Percentiles rank a stretch among this genome's conserved stretches.
Conservation (phyloP, 2,797 vertebrate species). For the Neoniphon sammara region DNA sequence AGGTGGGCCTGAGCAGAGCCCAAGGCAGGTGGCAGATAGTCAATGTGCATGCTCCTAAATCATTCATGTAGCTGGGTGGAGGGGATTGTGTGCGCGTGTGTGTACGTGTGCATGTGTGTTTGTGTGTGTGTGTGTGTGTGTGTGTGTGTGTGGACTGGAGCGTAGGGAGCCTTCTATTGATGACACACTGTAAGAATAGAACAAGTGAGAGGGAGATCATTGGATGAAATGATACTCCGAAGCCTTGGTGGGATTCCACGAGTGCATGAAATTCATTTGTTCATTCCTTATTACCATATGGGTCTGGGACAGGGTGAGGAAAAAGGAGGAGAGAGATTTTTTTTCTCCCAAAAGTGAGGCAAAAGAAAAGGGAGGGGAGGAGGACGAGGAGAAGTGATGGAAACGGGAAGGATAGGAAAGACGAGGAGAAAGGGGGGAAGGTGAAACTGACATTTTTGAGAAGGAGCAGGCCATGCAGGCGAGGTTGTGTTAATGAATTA, state of each 20-base stretch:
- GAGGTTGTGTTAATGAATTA: conserved; percentile 75
- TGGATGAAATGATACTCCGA: conserved; percentile 40
- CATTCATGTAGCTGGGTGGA: conserved; percentile 79
- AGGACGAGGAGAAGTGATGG: conserved; percentile 30
- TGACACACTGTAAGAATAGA: conserved; percentile 54
- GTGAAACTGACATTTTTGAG: conserved; percentile 76
- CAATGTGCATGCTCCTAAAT: conserved; percentile 84
- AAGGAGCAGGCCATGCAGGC: conserved; percentile 50
- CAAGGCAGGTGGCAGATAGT: conserved; percentile 84
- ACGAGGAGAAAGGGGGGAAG: conserved; percentile 65
- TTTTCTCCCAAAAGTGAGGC: background rate
- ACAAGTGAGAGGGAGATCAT: conserved; percentile 40
- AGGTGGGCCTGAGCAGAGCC: conserved; percentile 79
- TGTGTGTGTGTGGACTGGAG: conserved; percentile 23
- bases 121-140: conserved; percentile 19
- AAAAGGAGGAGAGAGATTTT: background rate
- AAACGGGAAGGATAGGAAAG: conserved; percentile 59
- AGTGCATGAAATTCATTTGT: conserved; percentile 50
- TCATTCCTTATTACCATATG: conserved; percentile 37
- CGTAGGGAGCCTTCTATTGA: conserved; percentile 48
- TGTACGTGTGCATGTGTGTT: conserved; percentile 26
- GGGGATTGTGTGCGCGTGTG: conserved; percentile 45
- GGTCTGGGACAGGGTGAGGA: background rate
- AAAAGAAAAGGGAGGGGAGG: background rate
- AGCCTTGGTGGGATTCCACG: conserved; percentile 44